Base-by-base conservation (phyloP, 2,888 invertebrate species). In the Eilema griseolum region DNA sequence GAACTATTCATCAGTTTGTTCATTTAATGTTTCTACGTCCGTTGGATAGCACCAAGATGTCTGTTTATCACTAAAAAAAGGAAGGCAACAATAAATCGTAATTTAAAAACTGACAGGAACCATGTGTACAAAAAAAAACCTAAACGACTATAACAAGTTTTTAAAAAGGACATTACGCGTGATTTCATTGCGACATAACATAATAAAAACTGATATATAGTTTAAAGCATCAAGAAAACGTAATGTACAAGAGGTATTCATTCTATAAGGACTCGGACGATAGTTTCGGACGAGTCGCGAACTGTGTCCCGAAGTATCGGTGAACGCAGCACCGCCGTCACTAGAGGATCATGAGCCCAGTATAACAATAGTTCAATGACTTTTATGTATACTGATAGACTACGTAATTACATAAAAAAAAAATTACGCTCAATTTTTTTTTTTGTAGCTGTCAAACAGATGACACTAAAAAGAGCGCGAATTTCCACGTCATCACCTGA, bases 191-290 rank as follows among this genome's bases (percentile, higher is more conserved):
- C 52, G 75, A 81, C 81, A 80, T 70, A 83, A 84, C 79, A 81
- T 69, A 52, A 78, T 71, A 85, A 85, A 87, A 88, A 83, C 70
- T 85, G 82, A 90, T 88, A 90, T 88, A 89, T 88, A 81, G 46
- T 83, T 87, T 86, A 87, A 88, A 90, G 90, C 84, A 82, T 78
- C 82, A 87, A 91, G 86, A 90, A 88, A 83, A 80, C 79, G 82
- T 85, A 89, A 87, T 89, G 86, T 89, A 91, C 86, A 89, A 83
- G 81, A 85, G 84, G 85, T 86, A 85, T 84, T 81, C 72, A 82
- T 83, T 26, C 56, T 69, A 65, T 20, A 52, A 52, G 52, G 52
- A 52, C n/a, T n/a, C 8, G 26, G 66, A 60, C 33, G 66, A 60
- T 20, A 20, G 52, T 62, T 37, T 56, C 62, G 24, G 61, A 61